Evolutionary conservation across 1,140 invertebrate species (phyloP), one percentile per base, ranked within the genome.

Genomic region (Temnothorax nylanderi): DNA sequence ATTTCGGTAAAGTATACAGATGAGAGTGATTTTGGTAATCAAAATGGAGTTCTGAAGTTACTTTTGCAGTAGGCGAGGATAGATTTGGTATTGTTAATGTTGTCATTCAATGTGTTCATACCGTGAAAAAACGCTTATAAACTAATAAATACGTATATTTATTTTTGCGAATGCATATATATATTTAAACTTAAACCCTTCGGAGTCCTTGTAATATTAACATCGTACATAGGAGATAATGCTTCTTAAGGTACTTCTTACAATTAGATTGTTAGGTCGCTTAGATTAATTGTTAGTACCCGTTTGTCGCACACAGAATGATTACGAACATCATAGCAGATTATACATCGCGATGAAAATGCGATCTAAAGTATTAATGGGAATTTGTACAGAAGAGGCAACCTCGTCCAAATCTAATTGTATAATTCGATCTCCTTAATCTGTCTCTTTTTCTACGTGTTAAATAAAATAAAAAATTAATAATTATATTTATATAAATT

Each of bases 91-190:
- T 62, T 75, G 37, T 84, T 56, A 75, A 84, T 74, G 54, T 84
- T 84, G 69, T 84, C 54, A 84, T 37, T 75, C 54, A 75, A 84
- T 84, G 80, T 84, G 80, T 84, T 84, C 80, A 84, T 84, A 74
- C 7, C 3, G 26, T 49, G 18, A 74, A 84, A 74, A 84, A 84
- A 58, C 80, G 80, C 80, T 84, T 84, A 69, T 49, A 84, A 82
- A 56, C 80, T 74, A 60, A 84, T 62, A 34, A 74, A 84, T 75
- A 72, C 8, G 11, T 84, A 58, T 82, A 74, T 84, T 74, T 75
- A 74, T 49, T 74, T 74, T 60, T 74, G 54, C 67, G 41, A 72
- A 18, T 32, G 26, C 47, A 41, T 16, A 74, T 72, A 56, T 58
- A 72, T 82, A 26, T 26, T 26, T 26, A 47, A 82, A 84, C 44